Conservation (phyloP, 2,888 invertebrate genomes). For the Apamea sordens region DNA sequence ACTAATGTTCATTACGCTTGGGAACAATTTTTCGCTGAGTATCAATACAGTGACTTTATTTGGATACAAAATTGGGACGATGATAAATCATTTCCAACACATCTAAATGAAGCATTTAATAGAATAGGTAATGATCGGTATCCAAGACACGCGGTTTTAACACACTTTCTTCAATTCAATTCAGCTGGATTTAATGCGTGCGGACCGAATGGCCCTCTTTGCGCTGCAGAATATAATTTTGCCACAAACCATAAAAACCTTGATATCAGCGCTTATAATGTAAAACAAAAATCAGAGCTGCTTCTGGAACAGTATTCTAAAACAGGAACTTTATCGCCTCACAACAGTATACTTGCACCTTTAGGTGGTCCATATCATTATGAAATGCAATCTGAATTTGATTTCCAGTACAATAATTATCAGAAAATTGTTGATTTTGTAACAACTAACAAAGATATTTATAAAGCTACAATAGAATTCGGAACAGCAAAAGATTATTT, state of each 20-base stretch:
- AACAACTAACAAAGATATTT: slow-evolving; percentile 93
- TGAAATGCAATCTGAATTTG: slow-evolving; percentile 96
- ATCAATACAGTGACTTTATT: slow-evolving; percentile 96
- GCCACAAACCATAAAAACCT: slow-evolving; percentile 94
- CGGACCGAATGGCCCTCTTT: slow-evolving; percentile 79
- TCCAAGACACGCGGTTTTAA: slow-evolving; percentile 80
- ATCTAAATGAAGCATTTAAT: slow-evolving; percentile 77
- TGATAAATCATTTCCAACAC: slow-evolving; percentile 71
- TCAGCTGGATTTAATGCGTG: slow-evolving; percentile 82
- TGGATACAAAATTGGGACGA: slow-evolving; percentile 97
- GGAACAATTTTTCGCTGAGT: slow-evolving; percentile 97
- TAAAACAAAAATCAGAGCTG: slow-evolving; percentile 95
- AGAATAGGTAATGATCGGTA: slow-evolving; percentile 81
- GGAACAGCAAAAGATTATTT: slow-evolving; percentile 98
- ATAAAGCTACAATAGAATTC: slow-evolving; percentile 94
- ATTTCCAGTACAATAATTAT: slow-evolving; percentile 98
- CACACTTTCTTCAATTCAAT: slow-evolving; percentile 84
- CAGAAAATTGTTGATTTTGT: slow-evolving; percentile 96
- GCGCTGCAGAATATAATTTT: slow-evolving; percentile 89
- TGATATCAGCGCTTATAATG: slow-evolving; percentile 94
- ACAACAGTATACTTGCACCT: slow-evolving; percentile 97
- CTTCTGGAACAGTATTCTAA: slow-evolving; percentile 97
- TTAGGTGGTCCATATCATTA: slow-evolving; percentile 98
- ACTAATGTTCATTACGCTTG: slow-evolving; percentile 98
- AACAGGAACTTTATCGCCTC: slow-evolving; percentile 96